Evolutionary conservation across 2,797 vertebrate species (phyloP).

Genomic region (Megaceryle alcyon): DNA sequence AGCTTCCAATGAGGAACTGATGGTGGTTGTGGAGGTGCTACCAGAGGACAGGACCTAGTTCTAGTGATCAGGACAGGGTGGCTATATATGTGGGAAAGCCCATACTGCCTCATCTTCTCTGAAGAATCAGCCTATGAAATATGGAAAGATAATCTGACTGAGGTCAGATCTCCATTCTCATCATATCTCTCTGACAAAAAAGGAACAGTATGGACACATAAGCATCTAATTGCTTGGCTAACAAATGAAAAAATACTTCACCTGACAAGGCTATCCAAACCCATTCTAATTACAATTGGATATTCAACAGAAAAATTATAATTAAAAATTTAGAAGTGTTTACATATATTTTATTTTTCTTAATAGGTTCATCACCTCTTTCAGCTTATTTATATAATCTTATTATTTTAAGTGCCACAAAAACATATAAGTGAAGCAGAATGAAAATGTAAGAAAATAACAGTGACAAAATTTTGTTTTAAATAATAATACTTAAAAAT

Average conservation of each 20-base stretch:
- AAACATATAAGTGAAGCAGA: neutral
- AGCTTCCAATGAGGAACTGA: conserved; percentile 87
- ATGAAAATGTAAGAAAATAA: neutral
- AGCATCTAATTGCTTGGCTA: neutral
- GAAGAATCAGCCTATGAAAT: conserved; percentile 84
- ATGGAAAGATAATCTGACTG: neutral
- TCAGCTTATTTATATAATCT: neutral
- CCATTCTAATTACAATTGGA: neutral
- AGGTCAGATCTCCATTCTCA: neutral
- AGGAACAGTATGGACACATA: neutral
- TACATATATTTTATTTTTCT: neutral
- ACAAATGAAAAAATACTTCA: neutral
- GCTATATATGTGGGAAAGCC: conserved; percentile 84
- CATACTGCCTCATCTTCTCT: conserved; percentile 86
- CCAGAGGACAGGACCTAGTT: conserved; percentile 86
- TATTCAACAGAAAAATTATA: neutral
- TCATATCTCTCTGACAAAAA: neutral
- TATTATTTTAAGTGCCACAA: neutral
- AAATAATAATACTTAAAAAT: neutral
- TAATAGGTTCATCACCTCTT: neutral
- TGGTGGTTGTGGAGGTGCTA: conserved; percentile 74
- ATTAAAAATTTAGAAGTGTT: neutral
- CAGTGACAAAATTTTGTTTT: neutral
- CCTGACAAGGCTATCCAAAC: neutral
- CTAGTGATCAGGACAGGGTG: conserved; percentile 87